Conservation (phyloP, 2,888 invertebrate genomes). For the Cantharis rustica region DNA sequence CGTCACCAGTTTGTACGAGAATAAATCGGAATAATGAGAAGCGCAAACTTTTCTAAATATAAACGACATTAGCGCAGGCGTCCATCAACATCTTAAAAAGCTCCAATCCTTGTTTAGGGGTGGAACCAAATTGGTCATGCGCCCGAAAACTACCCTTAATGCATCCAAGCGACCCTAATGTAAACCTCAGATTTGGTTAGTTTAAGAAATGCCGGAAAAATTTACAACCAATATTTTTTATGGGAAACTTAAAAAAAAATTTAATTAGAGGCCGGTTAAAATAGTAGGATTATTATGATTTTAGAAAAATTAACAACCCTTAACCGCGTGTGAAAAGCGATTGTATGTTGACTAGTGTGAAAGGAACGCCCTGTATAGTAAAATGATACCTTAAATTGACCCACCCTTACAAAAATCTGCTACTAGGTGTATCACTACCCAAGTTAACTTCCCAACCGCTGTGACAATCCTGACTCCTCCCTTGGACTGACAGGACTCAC, state of each 20-base stretch:
- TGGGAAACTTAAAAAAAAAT: not conserved
- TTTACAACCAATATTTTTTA: conserved; percentile 31
- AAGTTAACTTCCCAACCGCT: conserved; percentile 56
- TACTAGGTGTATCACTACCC: conserved; percentile 46
- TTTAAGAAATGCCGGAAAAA: conserved; percentile 49
- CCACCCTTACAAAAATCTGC: conserved; percentile 44
- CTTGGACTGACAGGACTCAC: conserved; percentile 49
- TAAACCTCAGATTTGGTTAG: conserved; percentile 52
- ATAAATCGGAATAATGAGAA: conserved; percentile 16
- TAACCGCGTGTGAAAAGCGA: not conserved
- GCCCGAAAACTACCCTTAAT: conserved; percentile 49
- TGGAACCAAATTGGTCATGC: conserved; percentile 40
- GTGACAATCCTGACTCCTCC: conserved; percentile 56
- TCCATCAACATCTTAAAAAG: conserved; percentile 39
- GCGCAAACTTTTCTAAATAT: conserved; percentile 24
- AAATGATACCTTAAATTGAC: conserved; percentile 21
- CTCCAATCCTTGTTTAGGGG: conserved; percentile 40
- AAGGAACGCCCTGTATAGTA: conserved; percentile 5
- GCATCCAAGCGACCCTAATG: conserved; percentile 53
- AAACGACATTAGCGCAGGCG: conserved; percentile 37
- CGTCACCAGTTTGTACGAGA: not conserved
- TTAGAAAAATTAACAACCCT: not conserved
- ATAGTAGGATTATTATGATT: not conserved
- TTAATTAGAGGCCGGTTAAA: not conserved
- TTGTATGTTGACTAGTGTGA: not conserved